Evolutionary conservation across 2,888 invertebrate genomes (phyloP).

Genomic region (Euzophera pinguis): DNA sequence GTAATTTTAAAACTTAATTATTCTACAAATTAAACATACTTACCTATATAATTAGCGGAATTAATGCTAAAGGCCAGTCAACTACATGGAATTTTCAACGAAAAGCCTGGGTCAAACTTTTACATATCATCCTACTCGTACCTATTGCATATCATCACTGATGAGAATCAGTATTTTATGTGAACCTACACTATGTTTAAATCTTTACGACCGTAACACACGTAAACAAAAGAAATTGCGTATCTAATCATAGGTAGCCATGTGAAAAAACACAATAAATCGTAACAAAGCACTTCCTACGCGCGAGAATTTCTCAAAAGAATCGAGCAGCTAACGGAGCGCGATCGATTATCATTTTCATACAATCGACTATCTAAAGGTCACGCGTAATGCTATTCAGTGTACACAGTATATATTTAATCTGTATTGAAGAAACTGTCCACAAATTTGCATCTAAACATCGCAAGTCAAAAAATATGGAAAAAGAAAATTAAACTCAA

Average conservation of each 20-base stretch:
- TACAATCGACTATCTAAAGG: conserved; percentile 72
- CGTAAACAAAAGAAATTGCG: conserved; percentile 5
- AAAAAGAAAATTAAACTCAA: conserved; percentile 31
- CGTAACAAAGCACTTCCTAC: conserved; percentile 25
- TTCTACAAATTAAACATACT: not conserved
- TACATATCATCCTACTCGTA: not conserved
- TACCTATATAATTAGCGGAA: no score
- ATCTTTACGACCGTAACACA: not conserved
- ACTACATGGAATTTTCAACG: not conserved
- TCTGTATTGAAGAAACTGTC: conserved; percentile 62
- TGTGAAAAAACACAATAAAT: conserved; percentile 14
- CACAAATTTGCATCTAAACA: conserved; percentile 34
- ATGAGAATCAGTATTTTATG: not conserved
- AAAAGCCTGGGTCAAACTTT: not conserved
- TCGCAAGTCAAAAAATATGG: conserved; percentile 19
- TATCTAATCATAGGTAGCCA: conserved; percentile 7
- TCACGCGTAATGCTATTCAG: conserved; percentile 75
- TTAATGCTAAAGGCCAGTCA: no score
- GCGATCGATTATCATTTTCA: conserved; percentile 73
- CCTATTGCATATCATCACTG: not conserved
- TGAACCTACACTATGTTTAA: not conserved
- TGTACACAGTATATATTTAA: conserved; percentile 48
- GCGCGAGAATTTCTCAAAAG: conserved; percentile 50
- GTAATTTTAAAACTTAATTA: not conserved
- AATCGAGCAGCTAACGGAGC: conserved; percentile 58